Evolutionary conservation across 2,797 vertebrate species (phyloP), one percentile per base, ranked within the genome.

Genomic region (Chelmon rostratus): DNA sequence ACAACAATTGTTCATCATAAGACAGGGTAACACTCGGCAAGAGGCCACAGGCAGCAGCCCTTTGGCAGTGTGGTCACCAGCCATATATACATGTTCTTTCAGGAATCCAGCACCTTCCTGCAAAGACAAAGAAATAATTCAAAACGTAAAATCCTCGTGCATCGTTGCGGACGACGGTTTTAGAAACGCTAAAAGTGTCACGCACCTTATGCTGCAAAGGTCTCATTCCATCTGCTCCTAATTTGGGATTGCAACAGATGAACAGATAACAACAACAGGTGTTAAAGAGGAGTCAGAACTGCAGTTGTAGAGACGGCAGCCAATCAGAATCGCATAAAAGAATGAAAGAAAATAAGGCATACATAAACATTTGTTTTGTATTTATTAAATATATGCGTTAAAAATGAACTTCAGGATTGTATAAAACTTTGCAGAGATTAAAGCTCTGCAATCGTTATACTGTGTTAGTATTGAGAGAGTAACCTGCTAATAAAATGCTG

Each of bases 1-100:
- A 80, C 68, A 79, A 78, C 74, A 89, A 88, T 77, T 77, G 89
- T 89, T 90, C 65, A 89, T 93, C 83, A 68, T 83, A 76, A 86
- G 74, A 86, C 72, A 82, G 81, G 84, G 68, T 62, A 54, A 74
- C 77, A 84, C 77, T 85, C 58, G 66, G 76, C 49, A 37, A 85
- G 72, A 49, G 54, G 72, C 83, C 81, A 85, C 74, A 89, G 86
- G 74, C 70, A 86, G 83, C 78, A 78, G 67, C 76, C 54, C 64
- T 79, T 77, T 25, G 56, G 68, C 47, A 66, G 82, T 68, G 82
- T 57, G 82, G 86, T 87, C 89, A 87, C 82, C 89, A 88, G 84
- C 88, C 86, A 79, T 90, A 93, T 93, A 75, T 91, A 93, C 93
- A 93, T 79, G 85, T 92, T 90, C 80, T 88, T 87, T 83, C 82